Evolutionary conservation across 2,797 vertebrate genomes (phyloP).

Genomic region (Sebastes trivittatus): DNA sequence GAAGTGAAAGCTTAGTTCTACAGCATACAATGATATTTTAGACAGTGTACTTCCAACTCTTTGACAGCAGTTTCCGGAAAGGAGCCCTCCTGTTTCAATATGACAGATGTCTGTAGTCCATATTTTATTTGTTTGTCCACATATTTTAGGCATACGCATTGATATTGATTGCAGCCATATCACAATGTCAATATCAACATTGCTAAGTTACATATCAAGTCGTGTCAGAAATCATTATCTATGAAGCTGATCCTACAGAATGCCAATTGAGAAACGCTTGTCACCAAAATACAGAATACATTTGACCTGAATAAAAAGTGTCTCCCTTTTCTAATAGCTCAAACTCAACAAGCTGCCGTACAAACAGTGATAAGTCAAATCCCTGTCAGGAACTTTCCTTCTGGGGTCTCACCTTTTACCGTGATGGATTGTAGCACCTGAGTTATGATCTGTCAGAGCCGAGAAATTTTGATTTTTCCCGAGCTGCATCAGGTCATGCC

Average conservation of each 20-base stretch:
- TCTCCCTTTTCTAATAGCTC: slow-evolving; percentile 46
- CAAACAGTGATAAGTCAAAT: slow-evolving; percentile 58
- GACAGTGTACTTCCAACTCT: neutral
- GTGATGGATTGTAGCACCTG: slow-evolving; percentile 62
- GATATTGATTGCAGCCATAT: neutral
- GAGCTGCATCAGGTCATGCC: slow-evolving; percentile 65
- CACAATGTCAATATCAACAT: neutral
- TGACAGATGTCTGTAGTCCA: neutral
- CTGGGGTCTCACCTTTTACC: slow-evolving; percentile 42
- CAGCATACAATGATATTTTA: neutral
- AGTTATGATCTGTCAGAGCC: slow-evolving; percentile 66
- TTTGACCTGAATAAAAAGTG: slow-evolving; percentile 21
- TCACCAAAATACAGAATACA: neutral
- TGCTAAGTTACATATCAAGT: neutral
- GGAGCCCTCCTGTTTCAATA: neutral
- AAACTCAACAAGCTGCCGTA: slow-evolving; percentile 50
- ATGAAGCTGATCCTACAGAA: neutral
- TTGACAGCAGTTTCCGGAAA: neutral
- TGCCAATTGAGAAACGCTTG: neutral
- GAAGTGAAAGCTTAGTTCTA: neutral
- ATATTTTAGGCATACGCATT: neutral
- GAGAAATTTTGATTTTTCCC: slow-evolving; percentile 70
- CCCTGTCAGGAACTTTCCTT: slow-evolving; percentile 50
- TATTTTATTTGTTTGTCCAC: neutral
- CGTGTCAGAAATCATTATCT: neutral